Conservation (phyloP, 2,888 invertebrate species). For the Fragum whitleyi region DNA sequence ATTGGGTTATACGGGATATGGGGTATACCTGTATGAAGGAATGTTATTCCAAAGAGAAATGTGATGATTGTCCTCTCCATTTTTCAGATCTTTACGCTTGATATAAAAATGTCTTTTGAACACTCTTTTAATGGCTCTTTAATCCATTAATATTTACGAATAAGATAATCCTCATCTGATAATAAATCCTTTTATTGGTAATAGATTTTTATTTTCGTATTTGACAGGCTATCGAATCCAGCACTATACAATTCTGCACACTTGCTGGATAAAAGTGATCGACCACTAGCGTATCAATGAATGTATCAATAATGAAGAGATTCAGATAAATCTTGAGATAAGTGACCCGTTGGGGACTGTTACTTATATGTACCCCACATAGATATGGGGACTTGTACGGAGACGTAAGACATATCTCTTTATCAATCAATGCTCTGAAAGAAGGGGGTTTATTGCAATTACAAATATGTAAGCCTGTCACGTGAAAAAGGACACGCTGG, state of each 20-base stretch:
- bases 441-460: too few relatives aligned
- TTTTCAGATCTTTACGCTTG: not conserved
- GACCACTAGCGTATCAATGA: not conserved
- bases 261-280: not conserved
- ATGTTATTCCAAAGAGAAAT: not conserved
- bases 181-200: not conserved
- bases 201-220: too few relatives aligned
- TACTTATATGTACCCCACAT: not conserved
- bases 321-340: constrained; percentile 4
- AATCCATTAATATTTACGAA: not conserved
- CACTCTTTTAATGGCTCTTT: not conserved
- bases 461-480: too few relatives aligned
- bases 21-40: constrained; percentile 5
- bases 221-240: not conserved
- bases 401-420: not conserved
- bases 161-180: not conserved
- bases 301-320: too few relatives aligned
- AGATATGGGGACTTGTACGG: not conserved
- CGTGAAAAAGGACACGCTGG: too few relatives aligned
- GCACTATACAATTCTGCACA: not conserved
- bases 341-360: not conserved
- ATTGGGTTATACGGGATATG: too few relatives aligned
- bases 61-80: not conserved
- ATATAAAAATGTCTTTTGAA: not conserved
- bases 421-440: too few relatives aligned